Evolutionary conservation across 2,113 vertebrate genomes (phyloP), one percentile per base, ranked within the genome.

Genomic region (Dissostichus mawsoni): DNA sequence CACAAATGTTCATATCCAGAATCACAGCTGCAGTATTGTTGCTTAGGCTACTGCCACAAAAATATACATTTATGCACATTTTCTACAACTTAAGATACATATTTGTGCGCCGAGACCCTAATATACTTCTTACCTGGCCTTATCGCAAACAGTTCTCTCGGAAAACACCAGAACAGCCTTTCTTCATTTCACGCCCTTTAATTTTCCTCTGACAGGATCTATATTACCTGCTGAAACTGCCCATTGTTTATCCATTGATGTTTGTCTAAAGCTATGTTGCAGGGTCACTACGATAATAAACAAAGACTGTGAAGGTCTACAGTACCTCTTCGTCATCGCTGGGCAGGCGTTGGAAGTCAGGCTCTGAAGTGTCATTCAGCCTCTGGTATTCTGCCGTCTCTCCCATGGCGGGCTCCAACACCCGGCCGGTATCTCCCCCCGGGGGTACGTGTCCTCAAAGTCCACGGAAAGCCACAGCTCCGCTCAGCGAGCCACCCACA

Each of bases 311-410:
- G 18, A 29, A 45, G 57, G 23, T 92, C 75, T 80, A 95, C n/a
- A n/a, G n/a, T n/a, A n/a, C 93, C 90, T 95, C 95, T 82, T 97
- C 95, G 65, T 95, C 92, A 45, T 95, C 91, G 67, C 93, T 92
- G 87, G 95, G 92, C 80, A 96, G 92, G 55, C 95, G 94, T 87
- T 95, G 95, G 89, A 96, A 85, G 68, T 91, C 89, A 0, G 67
- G 95, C 73, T 96, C 96, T 1, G 95, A 89, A 56, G 94, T 95
- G 44, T 98, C 96, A 82, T 94, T 91, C 67, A 94, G 94, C 69
- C 96, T 94, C 94, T 96, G 96, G 90, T 97, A 98, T 55, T 96
- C 96, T 8, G 96, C 93, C 25, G 94, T 96, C 87, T 98, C 96
- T 64, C 96, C 95, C 97, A 97, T 96, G 72, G 80, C 71, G 75